Evolutionary conservation across 2,888 invertebrate species (phyloP).

Genomic region (Thumatha senex): DNA sequence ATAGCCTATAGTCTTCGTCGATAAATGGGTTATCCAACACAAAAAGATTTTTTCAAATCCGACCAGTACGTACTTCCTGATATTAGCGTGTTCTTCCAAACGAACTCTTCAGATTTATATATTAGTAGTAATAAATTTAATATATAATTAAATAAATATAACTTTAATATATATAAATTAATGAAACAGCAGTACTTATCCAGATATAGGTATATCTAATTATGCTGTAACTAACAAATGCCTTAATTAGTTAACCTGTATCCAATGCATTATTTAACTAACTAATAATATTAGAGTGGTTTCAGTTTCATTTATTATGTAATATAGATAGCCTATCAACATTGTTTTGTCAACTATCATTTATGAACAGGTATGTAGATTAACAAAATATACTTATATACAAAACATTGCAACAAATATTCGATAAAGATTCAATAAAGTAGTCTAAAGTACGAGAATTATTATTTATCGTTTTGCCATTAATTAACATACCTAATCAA

Average conservation of each 20-base stretch:
- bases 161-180: too few species aligned
- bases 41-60: too few species aligned
- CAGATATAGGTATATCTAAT: background rate
- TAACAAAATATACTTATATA: conserved; percentile 13
- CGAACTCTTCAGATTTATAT: too few species aligned
- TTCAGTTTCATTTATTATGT: conserved; percentile 9
- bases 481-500: conserved; percentile 51
- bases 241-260: background rate
- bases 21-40: too few species aligned
- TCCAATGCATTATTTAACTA: background rate
- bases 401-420: conserved; percentile 25
- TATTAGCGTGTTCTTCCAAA: too few species aligned
- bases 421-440: conserved; percentile 35
- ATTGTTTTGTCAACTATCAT: conserved; percentile 5
- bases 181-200: too few species aligned
- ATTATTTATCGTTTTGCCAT: conserved; percentile 43
- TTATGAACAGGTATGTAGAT: conserved; percentile 7
- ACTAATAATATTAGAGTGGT: background rate
- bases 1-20: too few species aligned
- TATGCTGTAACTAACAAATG: background rate
- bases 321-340: conserved; percentile 7
- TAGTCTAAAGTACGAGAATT: conserved; percentile 36
- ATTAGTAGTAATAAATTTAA: too few species aligned
- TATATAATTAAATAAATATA: too few species aligned
- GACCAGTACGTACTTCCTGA: too few species aligned